Base-by-base conservation (phyloP, 2,888 invertebrate species). In the Brachyopa scutellaris region DNA sequence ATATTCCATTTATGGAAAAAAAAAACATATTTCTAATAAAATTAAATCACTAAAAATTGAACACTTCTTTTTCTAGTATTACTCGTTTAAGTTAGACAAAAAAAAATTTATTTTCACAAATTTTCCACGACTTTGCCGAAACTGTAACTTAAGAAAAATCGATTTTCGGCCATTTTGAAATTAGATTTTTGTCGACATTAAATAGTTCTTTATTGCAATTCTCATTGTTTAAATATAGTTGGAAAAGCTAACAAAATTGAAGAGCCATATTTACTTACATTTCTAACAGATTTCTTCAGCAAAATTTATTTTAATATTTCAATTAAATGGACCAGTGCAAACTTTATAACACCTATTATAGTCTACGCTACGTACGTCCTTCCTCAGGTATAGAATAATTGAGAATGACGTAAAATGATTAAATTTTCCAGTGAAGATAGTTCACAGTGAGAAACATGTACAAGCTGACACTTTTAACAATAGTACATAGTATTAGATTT, bases 141-240 rank as follows among this genome's bases (percentile, higher is more conserved):
- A 17, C 11, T 11, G 6, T 17, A 17, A 9, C 8, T 19, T 38
- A 8, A 38, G 45, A 76, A 80, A 80, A 76, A 82, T 82, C 76
- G 64, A 82, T 82, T 31, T 36, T 69, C 79, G 45, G 80, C 80
- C 80, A 82, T 82, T 47, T 82, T 82, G 80, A 45, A 76, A 57
- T 7, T 47, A n/a, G n/a, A n/a, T n/a, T n/a, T n/a, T n/a, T n/a
- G n/a, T n/a, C n/a, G 7, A 26, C 26, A 45, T 21, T 23, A 19
- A 57, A 13, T 26, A 23, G 21, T 13, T 53, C 1, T 42, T 31
- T 31, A 31, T 9, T 6, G 4, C 15, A 7, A 2, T 36, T 29
- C 9, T 1, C 8, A 3, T 13, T 29, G 6, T 21, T 17, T 1
- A 4, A 17, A 0, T 26, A n/a, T 42, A 6, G 2, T 29, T 40